Evolutionary conservation across 1,140 invertebrate genomes (phyloP), one percentile per base, ranked within the genome.

Genomic region (Episyrphus balteatus): DNA sequence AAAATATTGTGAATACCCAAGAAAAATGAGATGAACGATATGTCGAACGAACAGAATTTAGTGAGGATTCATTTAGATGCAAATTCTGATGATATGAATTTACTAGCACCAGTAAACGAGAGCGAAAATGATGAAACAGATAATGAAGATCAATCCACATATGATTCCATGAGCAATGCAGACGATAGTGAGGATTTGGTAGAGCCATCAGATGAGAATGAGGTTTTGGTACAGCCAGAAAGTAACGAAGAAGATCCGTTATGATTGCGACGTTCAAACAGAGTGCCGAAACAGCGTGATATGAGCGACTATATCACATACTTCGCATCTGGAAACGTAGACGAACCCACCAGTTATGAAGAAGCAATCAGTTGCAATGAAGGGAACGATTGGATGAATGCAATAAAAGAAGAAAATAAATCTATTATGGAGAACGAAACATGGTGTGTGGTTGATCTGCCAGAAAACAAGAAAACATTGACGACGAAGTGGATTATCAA

Each of bases 351-450:
- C 3, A 30, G 5, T n/a, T 14, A 18, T n/a, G 42, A 43, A 3
- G 51, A 57, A 46, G 55, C 55, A 34, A 41, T 51, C 11, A 40
- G 14, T 11, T 18, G 42, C 43, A 9, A 21, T n/a, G 42, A 54
- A 8, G 36, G 40, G 1, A 38, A 46, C n/a, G 39, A 49, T 33
- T 61, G 59, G 58, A 55, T 51, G 37, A 49, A 44, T 38, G 53
- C 58, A 12, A 59, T 59, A 47, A 41, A 56, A 10, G 50, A 60
- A 41, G 61, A 66, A 53, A 49, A 57, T 31, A 11, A 55, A 14
- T 50, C 57, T 11, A 47, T 63, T 30, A 51, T 55, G 31, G 48
- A 55, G 50, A 66, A 68, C 50, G 55, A 61, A 17, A 64, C 65
- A 15, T 64, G 58, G 61, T 5, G 8, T 3, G 8, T 26, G 3